phyloP scores from a whole-genome alignment of 2,888 invertebrate species.

The Cryptocephalus moraei region DNA sequence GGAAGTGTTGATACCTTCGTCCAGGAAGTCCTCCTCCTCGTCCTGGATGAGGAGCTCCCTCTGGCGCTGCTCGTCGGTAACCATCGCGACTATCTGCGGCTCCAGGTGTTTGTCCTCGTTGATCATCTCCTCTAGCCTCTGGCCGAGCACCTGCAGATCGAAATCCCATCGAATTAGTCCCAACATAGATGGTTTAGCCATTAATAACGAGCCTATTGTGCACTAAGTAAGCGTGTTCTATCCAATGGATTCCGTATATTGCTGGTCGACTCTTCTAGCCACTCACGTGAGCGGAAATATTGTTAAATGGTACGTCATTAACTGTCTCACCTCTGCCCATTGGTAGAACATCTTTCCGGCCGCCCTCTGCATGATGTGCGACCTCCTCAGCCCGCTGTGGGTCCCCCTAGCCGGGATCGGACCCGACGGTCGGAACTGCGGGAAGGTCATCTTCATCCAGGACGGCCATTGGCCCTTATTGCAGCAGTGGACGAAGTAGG shows the following conservation, averaged over 20 bases:
- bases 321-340: constrained; percentile 71
- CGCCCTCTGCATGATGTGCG: constrained; percentile 69
- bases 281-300: neutral
- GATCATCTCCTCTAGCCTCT: constrained; percentile 83
- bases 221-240: no score
- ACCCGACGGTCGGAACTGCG: constrained; percentile 63
- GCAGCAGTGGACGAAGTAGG: constrained; percentile 93
- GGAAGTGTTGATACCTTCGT: constrained; percentile 59
- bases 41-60: constrained; percentile 71
- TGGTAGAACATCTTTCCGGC: constrained; percentile 97
- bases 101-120: constrained; percentile 67
- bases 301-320: neutral
- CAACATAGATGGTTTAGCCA: no score
- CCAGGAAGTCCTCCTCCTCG: constrained; percentile 94
- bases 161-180: no score
- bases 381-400: constrained; percentile 34
- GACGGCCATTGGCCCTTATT: constrained; percentile 98
- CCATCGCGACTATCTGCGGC: constrained; percentile 54
- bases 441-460: constrained; percentile 87
- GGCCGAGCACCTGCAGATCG: constrained; percentile 42
- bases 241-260: no score
- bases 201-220: no score
- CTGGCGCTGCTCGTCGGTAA: constrained; percentile 69
- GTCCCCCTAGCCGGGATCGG: constrained; percentile 43
- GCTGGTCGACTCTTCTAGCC: no score